Base-by-base conservation (phyloP, 2,888 invertebrate genomes). In the Idaea straminata region DNA sequence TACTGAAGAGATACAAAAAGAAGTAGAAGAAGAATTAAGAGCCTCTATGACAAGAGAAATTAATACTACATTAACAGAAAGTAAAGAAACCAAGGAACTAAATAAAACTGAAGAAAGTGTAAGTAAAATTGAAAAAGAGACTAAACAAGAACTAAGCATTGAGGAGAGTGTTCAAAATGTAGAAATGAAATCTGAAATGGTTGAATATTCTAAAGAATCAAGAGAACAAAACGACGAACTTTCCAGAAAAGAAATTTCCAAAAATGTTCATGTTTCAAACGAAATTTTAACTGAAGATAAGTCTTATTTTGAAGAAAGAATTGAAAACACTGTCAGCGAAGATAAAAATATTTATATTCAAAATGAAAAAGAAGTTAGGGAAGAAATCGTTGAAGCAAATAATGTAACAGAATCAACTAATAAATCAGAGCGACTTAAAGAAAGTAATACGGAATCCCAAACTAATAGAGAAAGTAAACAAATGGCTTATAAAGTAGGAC, bases 1-100 rank as follows among this genome's bases (percentile, higher is more conserved):
- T 0, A 82, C 89, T 15, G 80, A 86, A 69, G 83, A 89, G 65
- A 84, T 89, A 25, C 83, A 87, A 64, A 82, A 85, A 67, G 89
- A 87, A 74, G 83, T 89, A 0, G 81, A 84, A 64, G 68, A 76
- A 63, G 89, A 84, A 71, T 60, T 71, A 0, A 68, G 69, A 66
- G 68, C 66, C 7, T 71, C 64, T 16, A 64, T 61, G 61, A 66
- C 64, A 59, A 71, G 63, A 62, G 66, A 70, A 64, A 58, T 13
- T 36, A 68, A 76, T 66, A 65, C 63, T 5, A 63, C 60, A 64
- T 25, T 59, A 5, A 59, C 16, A 25, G 34, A 59, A 16, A 6
- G 6, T 59, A 25, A 16, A 7, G 59, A 59, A 47, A 47, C 13
- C 47, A 0, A 47, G 13, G 47, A 59, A 15, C 6, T 16, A 15